Evolutionary conservation across 2,888 invertebrate species (phyloP), one percentile per base, ranked within the genome.

Genomic region (Nephrotoma guestfalica): DNA sequence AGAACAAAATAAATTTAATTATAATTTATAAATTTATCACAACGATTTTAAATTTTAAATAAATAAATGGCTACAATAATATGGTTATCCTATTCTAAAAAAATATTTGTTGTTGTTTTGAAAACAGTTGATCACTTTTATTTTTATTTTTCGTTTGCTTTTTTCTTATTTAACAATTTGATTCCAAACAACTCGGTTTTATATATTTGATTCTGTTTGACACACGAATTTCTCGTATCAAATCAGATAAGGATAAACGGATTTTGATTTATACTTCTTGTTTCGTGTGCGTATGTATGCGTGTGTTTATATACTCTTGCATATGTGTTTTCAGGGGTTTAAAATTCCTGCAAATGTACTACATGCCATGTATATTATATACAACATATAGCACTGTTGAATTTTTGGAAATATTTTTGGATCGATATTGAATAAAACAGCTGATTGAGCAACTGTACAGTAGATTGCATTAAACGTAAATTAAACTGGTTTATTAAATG

Each of bases 41-140:
- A 71, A 30, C 15, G 30, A 13, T 71, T 30, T 71, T 71, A 30
- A 30, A 30, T 2, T 30, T 30, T 71, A 30, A 71, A 30, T 2
- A 30, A 30, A 71, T 9, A 18, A 71, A 71, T 57, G 15, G 51
- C 51, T 4, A 57, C 15, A 57, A 47, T 30, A 47, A 51, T 71
- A 71, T 71, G 71, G 71, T 71, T 71, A 71, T 71, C 71, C 71
- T 30, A 30, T 71, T 71, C 71, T 71, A 47, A 84, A 41, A 47
- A 47, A 47, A 84, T n/a, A 41, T n/a, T 41, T 84, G 84, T 84
- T 41, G 40, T 83, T 41, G 41, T 41, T 41, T n/a, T 41, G n/a
- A 41, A 83, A 84, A 41, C 84, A 84, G 84, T 84, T 42, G 84
- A 84, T 84, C 84, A 84, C 84, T 41, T 71, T 71, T 71, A 71